Conservation (phyloP, 2,113 vertebrate genomes). For the Columbina picui region DNA sequence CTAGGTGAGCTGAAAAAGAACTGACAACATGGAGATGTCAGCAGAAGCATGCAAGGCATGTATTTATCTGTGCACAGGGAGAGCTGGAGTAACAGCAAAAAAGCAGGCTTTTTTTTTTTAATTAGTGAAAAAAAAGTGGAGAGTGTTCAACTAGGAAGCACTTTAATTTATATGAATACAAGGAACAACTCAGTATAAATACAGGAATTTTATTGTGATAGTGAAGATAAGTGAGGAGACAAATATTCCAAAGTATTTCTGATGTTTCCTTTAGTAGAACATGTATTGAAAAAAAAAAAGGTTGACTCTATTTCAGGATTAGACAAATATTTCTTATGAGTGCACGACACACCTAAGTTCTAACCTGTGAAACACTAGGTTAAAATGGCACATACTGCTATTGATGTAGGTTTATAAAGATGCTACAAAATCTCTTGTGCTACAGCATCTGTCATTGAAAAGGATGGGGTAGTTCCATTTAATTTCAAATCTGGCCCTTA, state of each 20-base stretch:
- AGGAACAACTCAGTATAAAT: background rate
- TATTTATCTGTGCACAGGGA: background rate
- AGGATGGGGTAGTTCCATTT: background rate
- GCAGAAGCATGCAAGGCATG: background rate
- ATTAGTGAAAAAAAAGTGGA: background rate
- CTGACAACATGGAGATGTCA: background rate
- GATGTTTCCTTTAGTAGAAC: background rate
- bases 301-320: background rate
- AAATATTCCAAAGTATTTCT: background rate
- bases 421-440: background rate
- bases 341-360: background rate
- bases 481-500: background rate
- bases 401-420: background rate
- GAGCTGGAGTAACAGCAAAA: background rate
- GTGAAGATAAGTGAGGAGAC: background rate
- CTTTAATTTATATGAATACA: background rate
- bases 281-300: background rate
- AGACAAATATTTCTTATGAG: background rate
- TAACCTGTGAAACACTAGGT: background rate
- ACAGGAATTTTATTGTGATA: background rate
- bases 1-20: background rate
- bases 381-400: background rate
- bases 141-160: background rate
- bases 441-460: background rate
- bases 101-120: rapidly evolving